Evolutionary conservation across 1,140 invertebrate species (phyloP).

Genomic region (Cyphomyrmex costatus): DNA sequence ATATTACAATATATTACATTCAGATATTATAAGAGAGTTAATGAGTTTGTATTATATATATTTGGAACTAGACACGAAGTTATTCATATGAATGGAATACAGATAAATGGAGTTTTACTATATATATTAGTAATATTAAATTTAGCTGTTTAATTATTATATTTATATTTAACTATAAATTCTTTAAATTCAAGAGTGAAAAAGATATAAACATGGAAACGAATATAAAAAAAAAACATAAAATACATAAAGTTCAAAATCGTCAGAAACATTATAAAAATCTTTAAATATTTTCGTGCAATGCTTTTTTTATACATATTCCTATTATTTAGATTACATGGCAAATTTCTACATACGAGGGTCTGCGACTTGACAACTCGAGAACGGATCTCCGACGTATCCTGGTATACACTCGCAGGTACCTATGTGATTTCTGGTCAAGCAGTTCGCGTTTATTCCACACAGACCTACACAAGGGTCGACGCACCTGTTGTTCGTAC

Average conservation of each 20-base stretch:
- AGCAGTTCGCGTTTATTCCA: conserved; percentile 89
- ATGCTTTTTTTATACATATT: not conserved
- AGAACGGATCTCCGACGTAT: conserved; percentile 89
- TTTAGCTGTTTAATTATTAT: not conserved
- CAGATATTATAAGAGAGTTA: too few relatives aligned
- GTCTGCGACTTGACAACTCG: conserved; percentile 86
- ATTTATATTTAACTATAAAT: not conserved
- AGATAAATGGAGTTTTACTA: too few relatives aligned
- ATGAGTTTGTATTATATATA: too few relatives aligned
- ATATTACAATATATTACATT: too few relatives aligned
- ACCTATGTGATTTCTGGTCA: conserved; percentile 88
- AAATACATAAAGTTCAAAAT: not conserved
- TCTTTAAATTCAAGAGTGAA: not conserved
- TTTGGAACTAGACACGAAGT: too few relatives aligned
- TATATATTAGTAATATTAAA: too few relatives aligned
- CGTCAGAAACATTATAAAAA: not conserved
- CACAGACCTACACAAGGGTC: conserved; percentile 89
- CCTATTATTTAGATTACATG: not conserved
- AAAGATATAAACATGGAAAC: not conserved
- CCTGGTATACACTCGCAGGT: conserved; percentile 90
- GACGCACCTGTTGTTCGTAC: conserved; percentile 88
- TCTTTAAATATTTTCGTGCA: not conserved
- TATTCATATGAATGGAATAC: too few relatives aligned
- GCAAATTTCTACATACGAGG: conserved; percentile 81
- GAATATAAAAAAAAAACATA: not conserved